Evolutionary conservation across 2,888 invertebrate genomes (phyloP).

Genomic region (Oxycera nigricornis): DNA sequence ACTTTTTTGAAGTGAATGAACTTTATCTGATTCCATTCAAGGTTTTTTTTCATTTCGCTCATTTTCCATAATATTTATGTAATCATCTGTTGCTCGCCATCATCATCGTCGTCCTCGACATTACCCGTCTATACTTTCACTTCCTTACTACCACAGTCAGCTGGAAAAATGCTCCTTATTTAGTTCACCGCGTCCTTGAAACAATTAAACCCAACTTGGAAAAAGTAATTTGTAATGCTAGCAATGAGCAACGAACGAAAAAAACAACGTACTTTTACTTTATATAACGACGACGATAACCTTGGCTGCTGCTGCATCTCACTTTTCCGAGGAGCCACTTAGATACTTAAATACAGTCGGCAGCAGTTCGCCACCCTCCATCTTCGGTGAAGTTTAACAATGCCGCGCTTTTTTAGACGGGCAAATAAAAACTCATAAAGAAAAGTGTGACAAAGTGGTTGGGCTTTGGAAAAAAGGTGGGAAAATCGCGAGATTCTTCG

Average conservation of each 20-base stretch:
- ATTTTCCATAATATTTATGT: conserved; percentile 36
- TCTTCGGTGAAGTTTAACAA: conserved; percentile 1
- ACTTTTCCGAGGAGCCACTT: neutral
- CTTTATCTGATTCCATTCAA: conserved; percentile 14
- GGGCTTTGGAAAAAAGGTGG: neutral
- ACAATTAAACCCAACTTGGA: conserved; percentile 39
- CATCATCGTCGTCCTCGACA: conserved; percentile 6
- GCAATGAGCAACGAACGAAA: conserved; percentile 13
- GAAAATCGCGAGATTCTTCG: conserved; percentile 21
- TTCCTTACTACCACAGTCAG: conserved; percentile 21
- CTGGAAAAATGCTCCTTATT: conserved; percentile 27
- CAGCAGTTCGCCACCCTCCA: neutral
- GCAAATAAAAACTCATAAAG: conserved; percentile 35
- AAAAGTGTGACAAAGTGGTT: conserved; percentile 28
- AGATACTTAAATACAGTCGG: conserved; percentile 12
- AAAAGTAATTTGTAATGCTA: conserved; percentile 39
- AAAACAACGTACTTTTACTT: neutral
- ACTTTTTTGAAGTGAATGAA: conserved; percentile 17
- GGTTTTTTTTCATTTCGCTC: conserved; percentile 17
- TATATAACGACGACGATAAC: conserved; percentile 7
- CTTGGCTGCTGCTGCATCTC: conserved; percentile 36
- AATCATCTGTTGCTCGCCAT: conserved; percentile 37
- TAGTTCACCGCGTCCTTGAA: conserved; percentile 37
- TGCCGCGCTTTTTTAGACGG: conserved; percentile 23
- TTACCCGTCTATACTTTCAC: conserved; percentile 28